phyloP scores from a whole-genome alignment of 2,113 vertebrate genomes.

The Ahaetulla prasina region DNA sequence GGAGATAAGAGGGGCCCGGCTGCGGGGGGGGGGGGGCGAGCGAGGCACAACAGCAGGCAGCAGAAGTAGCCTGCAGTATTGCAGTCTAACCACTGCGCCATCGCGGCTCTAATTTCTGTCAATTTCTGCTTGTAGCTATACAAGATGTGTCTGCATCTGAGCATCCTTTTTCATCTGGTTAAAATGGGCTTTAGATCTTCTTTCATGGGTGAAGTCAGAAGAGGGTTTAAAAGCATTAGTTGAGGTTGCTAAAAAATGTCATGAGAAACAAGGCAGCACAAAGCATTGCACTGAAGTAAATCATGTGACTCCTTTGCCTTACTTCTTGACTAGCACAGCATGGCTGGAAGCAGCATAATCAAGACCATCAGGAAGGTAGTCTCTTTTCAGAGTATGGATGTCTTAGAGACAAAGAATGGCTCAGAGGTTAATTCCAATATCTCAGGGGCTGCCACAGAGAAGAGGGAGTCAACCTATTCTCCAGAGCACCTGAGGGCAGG shows the following conservation, averaged over 20 bases:
- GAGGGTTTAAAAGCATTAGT: neutral
- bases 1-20: too few species aligned
- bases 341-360: neutral
- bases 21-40: too few species aligned
- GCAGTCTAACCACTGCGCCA: too few species aligned
- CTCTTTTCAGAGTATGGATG: rapidly evolving
- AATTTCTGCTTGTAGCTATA: too few species aligned
- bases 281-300: neutral
- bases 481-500: neutral
- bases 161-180: neutral
- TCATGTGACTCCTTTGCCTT: neutral
- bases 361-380: neutral
- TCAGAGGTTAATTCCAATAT: neutral
- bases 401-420: neutral
- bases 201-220: neutral
- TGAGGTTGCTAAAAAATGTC: neutral
- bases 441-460: rapidly evolving
- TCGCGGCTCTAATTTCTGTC: too few species aligned
- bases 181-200: neutral
- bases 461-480: rapidly evolving
- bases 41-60: too few species aligned
- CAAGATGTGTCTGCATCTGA: neutral
- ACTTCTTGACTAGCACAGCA: neutral
- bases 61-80: too few species aligned
- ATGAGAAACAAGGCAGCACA: neutral